Evolutionary conservation across 2,888 invertebrate genomes (phyloP).

Genomic region (Cephus sareptanus): DNA sequence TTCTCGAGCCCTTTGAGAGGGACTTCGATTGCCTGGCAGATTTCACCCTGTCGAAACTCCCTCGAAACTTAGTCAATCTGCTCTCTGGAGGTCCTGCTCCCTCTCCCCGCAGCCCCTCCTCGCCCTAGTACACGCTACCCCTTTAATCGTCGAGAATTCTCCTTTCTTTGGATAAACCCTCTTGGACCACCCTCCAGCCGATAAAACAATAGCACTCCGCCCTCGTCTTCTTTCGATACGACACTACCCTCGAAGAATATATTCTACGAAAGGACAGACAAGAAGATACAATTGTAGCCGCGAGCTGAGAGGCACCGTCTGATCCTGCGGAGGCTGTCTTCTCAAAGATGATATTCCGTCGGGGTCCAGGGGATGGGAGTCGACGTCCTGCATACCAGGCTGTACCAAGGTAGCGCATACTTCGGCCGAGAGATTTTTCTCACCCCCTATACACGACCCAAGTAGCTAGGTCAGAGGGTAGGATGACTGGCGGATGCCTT

Average conservation of each 20-base stretch:
- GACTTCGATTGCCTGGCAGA: conserved; percentile 47
- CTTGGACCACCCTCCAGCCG: not conserved
- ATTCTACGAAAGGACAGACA: not conserved
- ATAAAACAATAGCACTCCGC: not conserved
- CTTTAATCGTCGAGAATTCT: not conserved
- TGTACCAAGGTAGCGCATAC: conserved; percentile 40
- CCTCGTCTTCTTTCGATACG: not conserved
- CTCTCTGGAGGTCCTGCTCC: conserved; percentile 33
- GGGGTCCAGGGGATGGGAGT: not conserved
- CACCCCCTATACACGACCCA: conserved; percentile 21
- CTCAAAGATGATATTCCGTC: not conserved
- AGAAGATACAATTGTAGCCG: not conserved
- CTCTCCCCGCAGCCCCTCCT: not conserved
- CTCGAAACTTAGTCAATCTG: conserved; percentile 57
- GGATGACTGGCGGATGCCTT: conserved; percentile 47
- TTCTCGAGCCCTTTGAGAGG: conserved; percentile 40
- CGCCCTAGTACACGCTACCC: not conserved
- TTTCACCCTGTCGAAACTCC: conserved; percentile 55
- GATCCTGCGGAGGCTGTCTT: not conserved
- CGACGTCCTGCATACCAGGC: conserved; percentile 33
- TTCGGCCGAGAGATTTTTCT: conserved; percentile 49
- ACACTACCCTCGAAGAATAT: not conserved
- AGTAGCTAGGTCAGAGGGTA: not conserved
- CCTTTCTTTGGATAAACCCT: not conserved
- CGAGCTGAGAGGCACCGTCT: not conserved